A percentile compares a stretch with the other conserved stretches of the same genome.
phyloP scores from a whole-genome alignment of 2,888 invertebrate species.

The Eretmocerus hayati region DNA sequence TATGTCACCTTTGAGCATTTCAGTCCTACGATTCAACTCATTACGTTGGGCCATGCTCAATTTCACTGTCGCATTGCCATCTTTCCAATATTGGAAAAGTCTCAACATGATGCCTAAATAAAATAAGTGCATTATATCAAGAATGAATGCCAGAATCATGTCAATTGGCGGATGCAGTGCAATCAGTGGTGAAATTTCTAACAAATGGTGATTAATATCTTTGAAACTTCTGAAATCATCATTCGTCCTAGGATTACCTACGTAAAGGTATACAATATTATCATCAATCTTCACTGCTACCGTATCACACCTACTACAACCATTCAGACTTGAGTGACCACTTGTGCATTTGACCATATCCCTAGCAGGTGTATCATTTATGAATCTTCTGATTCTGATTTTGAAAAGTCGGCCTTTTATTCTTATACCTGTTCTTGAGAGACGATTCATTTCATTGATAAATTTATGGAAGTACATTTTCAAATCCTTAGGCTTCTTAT shows the following conservation, averaged over 20 bases:
- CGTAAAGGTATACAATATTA: neutral
- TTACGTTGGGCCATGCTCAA: neutral
- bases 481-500: slow-evolving; percentile 19
- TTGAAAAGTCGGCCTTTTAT: neutral
- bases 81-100: slow-evolving; percentile 5
- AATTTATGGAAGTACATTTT: slow-evolving; percentile 19
- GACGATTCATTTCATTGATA: slow-evolving; percentile 23
- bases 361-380: slow-evolving; percentile 21
- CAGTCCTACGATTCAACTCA: neutral
- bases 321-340: slow-evolving; percentile 3
- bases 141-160: neutral
- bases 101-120: slow-evolving; percentile 1
- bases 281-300: neutral
- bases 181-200: neutral
- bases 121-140: slow-evolving; percentile 3
- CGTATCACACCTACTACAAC: neutral
- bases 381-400: slow-evolving; percentile 14
- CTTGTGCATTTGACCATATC: neutral
- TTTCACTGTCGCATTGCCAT: neutral
- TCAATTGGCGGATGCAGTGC: neutral
- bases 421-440: too few species aligned
- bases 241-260: neutral
- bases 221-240: neutral
- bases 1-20: neutral
- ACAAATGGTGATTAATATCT: neutral